Evolutionary conservation across 2,797 vertebrate genomes (phyloP), one percentile per base, ranked within the genome.

Genomic region (Pangasius djambal): DNA sequence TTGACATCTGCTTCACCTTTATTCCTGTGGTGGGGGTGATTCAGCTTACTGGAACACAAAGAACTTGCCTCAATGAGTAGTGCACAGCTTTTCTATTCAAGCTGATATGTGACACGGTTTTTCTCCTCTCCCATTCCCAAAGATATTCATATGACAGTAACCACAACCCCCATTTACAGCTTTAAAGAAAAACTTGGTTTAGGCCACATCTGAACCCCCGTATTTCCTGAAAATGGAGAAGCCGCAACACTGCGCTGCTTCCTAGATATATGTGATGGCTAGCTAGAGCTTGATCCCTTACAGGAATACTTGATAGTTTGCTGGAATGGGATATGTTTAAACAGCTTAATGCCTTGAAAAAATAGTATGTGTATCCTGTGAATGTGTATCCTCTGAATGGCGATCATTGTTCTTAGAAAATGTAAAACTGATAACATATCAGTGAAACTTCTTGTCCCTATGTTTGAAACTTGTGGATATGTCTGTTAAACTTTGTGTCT

Each of bases 171-270:
- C 91, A 90, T 90, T 91, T 91, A 88, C 86, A 86, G 89, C 70
- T 91, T 91, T 90, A 85, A 92, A 90, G 90, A 90, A 90, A 90
- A 91, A 90, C 86, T 86, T 90, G 83, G 85, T 91, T 92, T 90
- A 82, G 88, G 84, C 87, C 65, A 72, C 84, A 79, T 89, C 87
- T 74, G 74, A 90, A 88, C 83, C 83, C 59, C 86, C 48, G 79
- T 86, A 84, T 88, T 90, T 89, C 90, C 86, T 91, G 88, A 92
- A 89, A 91, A 87, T 88, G 57, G 50, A 89, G 88, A 91, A 87
- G 86, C 88, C 90, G 65, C 86, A 91, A 70, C 83, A 86, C 84
- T 87, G 83, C 78, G 59, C 77, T 87, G 72, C 75, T 85, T 90
- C 82, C 52, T 85, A 85, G 82, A 87, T 87, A 67, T 79, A 89